Evolutionary conservation across 1,140 invertebrate species (phyloP).

Genomic region (Dendroctonus valens): DNA sequence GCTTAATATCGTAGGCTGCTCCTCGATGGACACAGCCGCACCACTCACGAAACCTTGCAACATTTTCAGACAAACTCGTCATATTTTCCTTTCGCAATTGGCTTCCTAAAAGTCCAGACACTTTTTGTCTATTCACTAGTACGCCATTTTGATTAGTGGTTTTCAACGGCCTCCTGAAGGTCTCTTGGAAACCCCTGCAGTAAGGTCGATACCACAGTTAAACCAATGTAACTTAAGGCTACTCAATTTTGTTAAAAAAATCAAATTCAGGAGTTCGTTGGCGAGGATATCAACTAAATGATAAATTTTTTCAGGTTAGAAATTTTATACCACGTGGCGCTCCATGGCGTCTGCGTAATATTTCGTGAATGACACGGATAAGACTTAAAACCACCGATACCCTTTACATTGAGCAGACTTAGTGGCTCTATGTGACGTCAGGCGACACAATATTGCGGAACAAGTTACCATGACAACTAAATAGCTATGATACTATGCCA

Average conservation of each 20-base stretch:
- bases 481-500: conserved; percentile 28
- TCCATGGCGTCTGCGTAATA: conserved; percentile 32
- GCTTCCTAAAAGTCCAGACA: conserved; percentile 3
- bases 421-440: conserved; percentile 31
- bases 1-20: conserved; percentile 2
- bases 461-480: conserved; percentile 24
- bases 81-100: conserved; percentile 12
- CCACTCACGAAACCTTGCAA: conserved; percentile 17
- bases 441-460: conserved; percentile 34
- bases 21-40: conserved; percentile 8
- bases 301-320: neutral
- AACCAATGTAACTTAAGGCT: no score
- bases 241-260: no score
- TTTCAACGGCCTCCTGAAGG: conserved; percentile 13
- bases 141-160: conserved; percentile 22
- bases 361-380: conserved; percentile 34
- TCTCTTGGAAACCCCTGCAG: conserved; percentile 6
- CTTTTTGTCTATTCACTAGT: conserved; percentile 21
- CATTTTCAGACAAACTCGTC: conserved; percentile 1
- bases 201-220: no score
- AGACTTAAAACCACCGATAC: conserved; percentile 16
- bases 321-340: conserved; percentile 21
- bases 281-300: no score
- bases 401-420: conserved; percentile 29
- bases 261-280: no score